A percentile compares a stretch with the other conserved stretches of the same genome.
phyloP scores from a whole-genome alignment of 2,113 vertebrate species.

The Leptocoma aspasia region DNA sequence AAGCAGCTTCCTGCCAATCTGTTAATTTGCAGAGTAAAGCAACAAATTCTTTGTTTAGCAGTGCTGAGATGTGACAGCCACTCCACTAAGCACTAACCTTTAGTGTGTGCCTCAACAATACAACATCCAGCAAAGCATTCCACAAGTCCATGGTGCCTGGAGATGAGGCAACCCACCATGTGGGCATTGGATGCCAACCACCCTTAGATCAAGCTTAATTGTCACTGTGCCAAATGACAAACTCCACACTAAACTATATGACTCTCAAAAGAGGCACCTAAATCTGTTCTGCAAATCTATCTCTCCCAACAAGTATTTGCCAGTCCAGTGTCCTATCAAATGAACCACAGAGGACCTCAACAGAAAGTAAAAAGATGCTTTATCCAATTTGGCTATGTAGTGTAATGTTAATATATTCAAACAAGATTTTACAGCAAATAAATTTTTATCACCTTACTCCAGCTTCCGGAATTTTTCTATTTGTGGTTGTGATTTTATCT shows the following conservation, averaged over 20 bases:
- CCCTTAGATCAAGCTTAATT: neutral
- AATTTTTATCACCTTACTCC: neutral
- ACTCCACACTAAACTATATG: neutral
- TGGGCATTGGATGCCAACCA: neutral
- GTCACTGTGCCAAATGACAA: neutral
- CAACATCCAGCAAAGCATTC: neutral
- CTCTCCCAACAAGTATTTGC: neutral
- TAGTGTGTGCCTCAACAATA: neutral
- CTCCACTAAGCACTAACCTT: neutral
- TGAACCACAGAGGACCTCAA: neutral
- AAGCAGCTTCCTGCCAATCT: neutral
- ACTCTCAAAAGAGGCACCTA: neutral
- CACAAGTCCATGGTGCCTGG: neutral
- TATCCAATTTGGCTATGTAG: rapidly evolving
- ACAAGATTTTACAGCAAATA: neutral
- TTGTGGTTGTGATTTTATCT: neutral
- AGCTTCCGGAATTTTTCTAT: neutral
- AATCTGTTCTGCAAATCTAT: neutral
- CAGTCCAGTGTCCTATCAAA: neutral
- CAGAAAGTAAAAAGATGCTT: neutral
- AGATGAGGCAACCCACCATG: neutral
- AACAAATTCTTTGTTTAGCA: neutral
- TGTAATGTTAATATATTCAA: neutral
- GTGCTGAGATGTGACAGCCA: neutral
- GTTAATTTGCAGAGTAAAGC: neutral